Evolutionary conservation across 2,888 invertebrate genomes (phyloP).

Genomic region (Perdita meconis): DNA sequence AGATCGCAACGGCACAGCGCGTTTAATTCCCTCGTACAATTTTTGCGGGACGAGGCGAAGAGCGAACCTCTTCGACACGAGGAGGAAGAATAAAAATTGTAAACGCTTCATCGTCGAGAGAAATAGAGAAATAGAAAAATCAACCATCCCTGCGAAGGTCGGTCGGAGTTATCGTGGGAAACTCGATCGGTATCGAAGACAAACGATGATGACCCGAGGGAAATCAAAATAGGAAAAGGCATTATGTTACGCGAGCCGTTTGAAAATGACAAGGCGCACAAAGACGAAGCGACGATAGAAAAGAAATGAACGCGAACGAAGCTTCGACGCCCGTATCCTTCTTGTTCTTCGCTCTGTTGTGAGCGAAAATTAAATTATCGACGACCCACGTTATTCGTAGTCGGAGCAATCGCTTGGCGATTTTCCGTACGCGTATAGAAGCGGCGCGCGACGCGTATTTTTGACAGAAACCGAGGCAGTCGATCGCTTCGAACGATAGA

Average conservation of each 20-base stretch:
- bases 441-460: no score
- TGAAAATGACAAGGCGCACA: slow-evolving; percentile 13
- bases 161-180: slow-evolving; percentile 22
- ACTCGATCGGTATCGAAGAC: slow-evolving; percentile 40
- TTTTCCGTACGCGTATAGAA: neutral
- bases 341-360: neutral
- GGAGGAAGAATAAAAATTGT: neutral
- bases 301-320: neutral
- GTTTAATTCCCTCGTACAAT: no score
- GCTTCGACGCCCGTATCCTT: neutral
- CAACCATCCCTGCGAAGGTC: neutral
- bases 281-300: neutral
- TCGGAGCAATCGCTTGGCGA: neutral
- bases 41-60: neutral
- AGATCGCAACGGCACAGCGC: neutral
- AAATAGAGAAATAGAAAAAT: no score
- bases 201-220: slow-evolving; percentile 52
- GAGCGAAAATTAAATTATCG: neutral
- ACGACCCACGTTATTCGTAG: neutral
- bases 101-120: slow-evolving; percentile 16
- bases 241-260: slow-evolving; percentile 20
- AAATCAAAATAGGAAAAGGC: slow-evolving; percentile 55
- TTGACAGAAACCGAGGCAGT: no score
- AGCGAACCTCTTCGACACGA: neutral
- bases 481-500: neutral